phyloP scores from a whole-genome alignment of 2,888 invertebrate species.

The Melieria crassipennis region DNA sequence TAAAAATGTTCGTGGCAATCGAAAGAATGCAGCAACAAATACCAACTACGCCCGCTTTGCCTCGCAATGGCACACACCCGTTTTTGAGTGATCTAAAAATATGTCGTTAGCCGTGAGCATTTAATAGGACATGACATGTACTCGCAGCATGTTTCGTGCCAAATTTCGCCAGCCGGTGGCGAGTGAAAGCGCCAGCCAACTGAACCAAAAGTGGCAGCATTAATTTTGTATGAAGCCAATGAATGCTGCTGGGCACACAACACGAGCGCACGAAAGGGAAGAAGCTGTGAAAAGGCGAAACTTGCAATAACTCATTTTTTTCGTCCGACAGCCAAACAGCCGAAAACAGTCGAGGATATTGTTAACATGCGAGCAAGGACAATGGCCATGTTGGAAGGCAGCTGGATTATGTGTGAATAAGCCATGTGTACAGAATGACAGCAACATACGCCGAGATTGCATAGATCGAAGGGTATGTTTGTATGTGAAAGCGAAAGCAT shows the following conservation, averaged over 20 bases:
- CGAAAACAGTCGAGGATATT: constrained; percentile 15
- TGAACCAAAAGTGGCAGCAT: constrained; percentile 13
- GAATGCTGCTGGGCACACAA: background rate
- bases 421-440: too few species aligned
- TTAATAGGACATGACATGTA: constrained; percentile 3
- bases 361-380: constrained; percentile 6
- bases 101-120: background rate
- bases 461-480: background rate
- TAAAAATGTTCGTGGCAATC: background rate
- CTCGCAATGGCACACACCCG: too few species aligned
- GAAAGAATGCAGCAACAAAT: constrained; percentile 1
- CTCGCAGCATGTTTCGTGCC: background rate
- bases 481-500: background rate
- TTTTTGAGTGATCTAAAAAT: background rate
- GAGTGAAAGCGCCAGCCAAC: background rate
- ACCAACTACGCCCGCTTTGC: background rate
- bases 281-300: constrained; percentile 7
- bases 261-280: background rate
- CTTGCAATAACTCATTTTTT: constrained; percentile 14
- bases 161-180: background rate
- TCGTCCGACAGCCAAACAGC: too few species aligned
- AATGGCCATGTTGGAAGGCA: constrained; percentile 1
- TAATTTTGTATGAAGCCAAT: constrained; percentile 1
- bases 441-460: background rate
- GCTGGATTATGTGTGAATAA: too few species aligned